A percentile compares a stretch with the other conserved stretches of the same genome.
Conservation (phyloP, 2,113 vertebrate genomes). For the Gymnobelideus leadbeateri region DNA sequence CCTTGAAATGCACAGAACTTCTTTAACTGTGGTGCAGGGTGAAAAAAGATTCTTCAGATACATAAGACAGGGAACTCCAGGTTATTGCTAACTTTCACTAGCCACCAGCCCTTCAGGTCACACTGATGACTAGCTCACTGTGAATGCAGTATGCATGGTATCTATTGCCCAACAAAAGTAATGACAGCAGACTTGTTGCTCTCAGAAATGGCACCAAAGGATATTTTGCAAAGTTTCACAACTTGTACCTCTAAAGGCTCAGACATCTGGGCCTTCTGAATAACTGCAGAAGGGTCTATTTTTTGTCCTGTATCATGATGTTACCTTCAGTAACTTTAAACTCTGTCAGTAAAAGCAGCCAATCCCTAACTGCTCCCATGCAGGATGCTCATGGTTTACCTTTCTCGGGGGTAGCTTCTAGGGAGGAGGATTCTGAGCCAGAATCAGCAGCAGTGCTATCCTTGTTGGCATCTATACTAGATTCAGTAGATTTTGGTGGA, state of each 20-base stretch:
- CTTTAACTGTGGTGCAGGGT: not conserved
- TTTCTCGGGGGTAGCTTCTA: constrained; percentile 95
- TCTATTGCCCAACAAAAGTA: not conserved
- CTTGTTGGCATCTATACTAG: constrained; percentile 88
- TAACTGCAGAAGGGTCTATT: not conserved
- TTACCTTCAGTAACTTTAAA: not conserved
- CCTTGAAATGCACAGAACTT: not conserved
- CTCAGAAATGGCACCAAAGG: not conserved
- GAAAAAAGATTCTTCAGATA: not conserved
- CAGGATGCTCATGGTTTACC: constrained; percentile 80
- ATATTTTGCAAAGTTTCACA: not conserved
- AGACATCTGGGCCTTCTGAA: not conserved
- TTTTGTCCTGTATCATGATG: not conserved
- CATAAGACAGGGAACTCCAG: not conserved
- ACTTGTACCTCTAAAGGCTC: not conserved
- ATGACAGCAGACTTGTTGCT: not conserved
- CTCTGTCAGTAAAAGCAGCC: not conserved
- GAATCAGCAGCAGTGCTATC: constrained; percentile 86
- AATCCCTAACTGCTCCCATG: fast-evolving
- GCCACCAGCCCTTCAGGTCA: not conserved
- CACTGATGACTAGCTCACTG: not conserved
- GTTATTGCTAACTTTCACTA: not conserved
- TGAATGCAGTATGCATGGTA: not conserved
- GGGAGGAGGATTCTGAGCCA: constrained; percentile 91
- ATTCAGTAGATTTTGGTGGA: constrained; percentile 91